These are phyloP conservation scores for Coreoperca whiteheadi DNA, from an alignment of 2,113 vertebrate genomes.

Conservation along the genomic window DNA sequence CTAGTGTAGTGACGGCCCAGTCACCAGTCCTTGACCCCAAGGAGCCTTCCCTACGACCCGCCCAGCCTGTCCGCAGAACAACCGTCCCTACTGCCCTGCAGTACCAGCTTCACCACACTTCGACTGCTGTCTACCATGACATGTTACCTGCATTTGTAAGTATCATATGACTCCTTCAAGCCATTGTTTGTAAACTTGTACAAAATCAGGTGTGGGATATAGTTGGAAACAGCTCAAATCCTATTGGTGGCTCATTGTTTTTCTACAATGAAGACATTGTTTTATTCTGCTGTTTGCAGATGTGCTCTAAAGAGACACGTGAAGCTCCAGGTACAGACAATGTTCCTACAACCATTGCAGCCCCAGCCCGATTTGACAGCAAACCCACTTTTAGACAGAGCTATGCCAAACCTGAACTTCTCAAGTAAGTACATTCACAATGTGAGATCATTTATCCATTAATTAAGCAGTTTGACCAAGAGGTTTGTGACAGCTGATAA, in stretches of 20 bases:
- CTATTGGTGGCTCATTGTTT: background rate
- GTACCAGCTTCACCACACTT: conserved; percentile 93
- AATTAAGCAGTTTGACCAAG: background rate
- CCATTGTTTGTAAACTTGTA: background rate
- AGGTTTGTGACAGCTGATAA: background rate
- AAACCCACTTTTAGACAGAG: conserved; percentile 89
- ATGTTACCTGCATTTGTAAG: conserved; percentile 99
- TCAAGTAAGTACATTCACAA: conserved; percentile 87
- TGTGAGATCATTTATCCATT: background rate
- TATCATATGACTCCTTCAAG: conserved; percentile 31
- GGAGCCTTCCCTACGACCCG: conserved; percentile 93
- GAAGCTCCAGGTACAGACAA: conserved; percentile 87
- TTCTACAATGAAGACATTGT: background rate
- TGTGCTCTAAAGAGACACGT: conserved; percentile 94
- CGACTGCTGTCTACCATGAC: conserved; percentile 95
- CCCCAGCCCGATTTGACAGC: conserved; percentile 91
- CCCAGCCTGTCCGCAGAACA: conserved; percentile 91
- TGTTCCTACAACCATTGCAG: conserved; percentile 83
- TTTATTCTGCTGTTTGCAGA: conserved; percentile 81
- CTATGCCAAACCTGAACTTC: conserved; percentile 89
- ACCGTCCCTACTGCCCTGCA: conserved; percentile 87
- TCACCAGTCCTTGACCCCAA: conserved; percentile 85
- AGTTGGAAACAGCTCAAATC: background rate
- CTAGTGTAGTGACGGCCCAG: conserved; percentile 58
- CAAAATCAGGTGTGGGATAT: background rate